phyloP scores from a whole-genome alignment of 2,888 invertebrate species.

The Syrista parreyssii region DNA sequence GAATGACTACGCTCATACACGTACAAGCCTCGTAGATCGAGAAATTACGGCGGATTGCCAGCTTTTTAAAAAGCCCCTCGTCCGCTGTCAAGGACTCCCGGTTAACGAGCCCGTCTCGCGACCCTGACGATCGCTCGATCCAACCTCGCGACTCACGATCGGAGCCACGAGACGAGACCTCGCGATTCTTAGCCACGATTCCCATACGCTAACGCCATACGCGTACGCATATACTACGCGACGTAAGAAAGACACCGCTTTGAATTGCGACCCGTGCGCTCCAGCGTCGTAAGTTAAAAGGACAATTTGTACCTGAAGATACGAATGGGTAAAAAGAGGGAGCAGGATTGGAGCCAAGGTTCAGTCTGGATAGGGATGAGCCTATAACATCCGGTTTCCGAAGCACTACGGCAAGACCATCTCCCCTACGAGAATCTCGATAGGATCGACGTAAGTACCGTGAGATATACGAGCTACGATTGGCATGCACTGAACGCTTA shows the following conservation, averaged over 20 bases:
- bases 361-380: slow-evolving; percentile 3
- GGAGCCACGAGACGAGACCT: not conserved
- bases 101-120: not conserved
- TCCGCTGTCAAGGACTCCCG: not conserved
- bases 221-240: not conserved
- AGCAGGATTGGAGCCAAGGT: not conserved
- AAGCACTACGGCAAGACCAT: slow-evolving; percentile 27
- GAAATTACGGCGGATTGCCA: not conserved
- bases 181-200: not conserved
- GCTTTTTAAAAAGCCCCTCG: not conserved
- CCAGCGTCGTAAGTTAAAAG: slow-evolving; percentile 43
- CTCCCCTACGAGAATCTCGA: slow-evolving; percentile 38
- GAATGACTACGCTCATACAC: not conserved
- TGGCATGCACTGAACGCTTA: slow-evolving; percentile 51
- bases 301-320: slow-evolving; percentile 5
- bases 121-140: not conserved
- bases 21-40: not conserved
- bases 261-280: slow-evolving; percentile 38
- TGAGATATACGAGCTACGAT: slow-evolving; percentile 50
- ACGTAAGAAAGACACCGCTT: slow-evolving; percentile 10
- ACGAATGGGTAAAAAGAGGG: not conserved
- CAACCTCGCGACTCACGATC: not conserved
- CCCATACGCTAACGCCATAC: not conserved
- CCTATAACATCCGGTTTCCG: slow-evolving; percentile 40
- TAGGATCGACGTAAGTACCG: slow-evolving; percentile 47